Percentiles rank a stretch among this genome's conserved stretches.
phyloP scores from a whole-genome alignment of 1,140 invertebrate species.

The Drosophila insularis region DNA sequence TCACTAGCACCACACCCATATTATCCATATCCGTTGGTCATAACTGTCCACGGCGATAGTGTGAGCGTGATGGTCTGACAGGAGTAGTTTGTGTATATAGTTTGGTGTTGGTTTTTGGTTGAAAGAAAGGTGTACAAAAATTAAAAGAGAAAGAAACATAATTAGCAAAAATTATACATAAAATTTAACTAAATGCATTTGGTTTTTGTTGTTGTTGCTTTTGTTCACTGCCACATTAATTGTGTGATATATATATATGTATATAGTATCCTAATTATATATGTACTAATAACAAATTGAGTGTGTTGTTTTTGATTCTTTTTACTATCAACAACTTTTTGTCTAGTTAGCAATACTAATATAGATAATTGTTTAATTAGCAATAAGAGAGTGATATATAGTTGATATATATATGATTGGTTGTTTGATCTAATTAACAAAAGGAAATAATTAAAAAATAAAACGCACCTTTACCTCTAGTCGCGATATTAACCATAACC shows the following conservation, averaged over 20 bases:
- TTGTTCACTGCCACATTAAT: not conserved
- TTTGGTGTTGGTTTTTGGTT: constrained; percentile 28
- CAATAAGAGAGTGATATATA: constrained; percentile 6
- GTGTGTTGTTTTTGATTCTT: not conserved
- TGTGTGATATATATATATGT: not conserved
- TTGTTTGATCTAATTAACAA: constrained; percentile 36
- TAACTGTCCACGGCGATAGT: constrained; percentile 79
- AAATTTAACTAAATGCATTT: constrained; percentile 31
- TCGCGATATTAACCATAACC: constrained; percentile 75
- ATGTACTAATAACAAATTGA: not conserved
- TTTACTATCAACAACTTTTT: not conserved
- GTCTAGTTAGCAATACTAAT: constrained; percentile 8
- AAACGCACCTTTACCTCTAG: constrained; percentile 78
- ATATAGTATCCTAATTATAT: not conserved
- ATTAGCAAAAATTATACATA: constrained; percentile 75
- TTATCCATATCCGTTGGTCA: constrained; percentile 61
- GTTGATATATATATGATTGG: constrained; percentile 4
- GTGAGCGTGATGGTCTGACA: constrained; percentile 80
- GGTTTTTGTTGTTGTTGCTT: not conserved
- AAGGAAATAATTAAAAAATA: constrained; percentile 2
- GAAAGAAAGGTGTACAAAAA: constrained; percentile 61
- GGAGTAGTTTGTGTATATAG: constrained; percentile 27
- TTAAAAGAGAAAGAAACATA: constrained; percentile 75
- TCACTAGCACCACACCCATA: constrained; percentile 74
- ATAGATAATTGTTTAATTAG: not conserved